Evolutionary conservation across 2,888 invertebrate species (phyloP).

Genomic region (Mactromeris polynyma): DNA sequence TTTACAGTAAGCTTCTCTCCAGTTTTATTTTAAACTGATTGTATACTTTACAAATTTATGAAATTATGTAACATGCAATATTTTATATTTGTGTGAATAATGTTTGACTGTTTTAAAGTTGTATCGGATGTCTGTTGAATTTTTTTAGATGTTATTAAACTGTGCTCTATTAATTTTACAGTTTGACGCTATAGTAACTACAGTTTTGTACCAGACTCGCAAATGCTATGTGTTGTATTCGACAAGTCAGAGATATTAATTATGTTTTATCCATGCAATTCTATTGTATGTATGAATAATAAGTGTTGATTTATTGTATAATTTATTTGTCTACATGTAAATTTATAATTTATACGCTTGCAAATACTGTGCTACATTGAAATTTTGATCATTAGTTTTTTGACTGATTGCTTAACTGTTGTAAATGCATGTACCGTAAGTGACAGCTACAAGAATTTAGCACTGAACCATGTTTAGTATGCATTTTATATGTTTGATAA

Average conservation of each 20-base stretch:
- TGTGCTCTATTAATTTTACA: too few species aligned
- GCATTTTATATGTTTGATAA: neutral
- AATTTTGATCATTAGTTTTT: neutral
- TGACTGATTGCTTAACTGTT: neutral
- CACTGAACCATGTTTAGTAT: neutral
- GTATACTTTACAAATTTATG: neutral
- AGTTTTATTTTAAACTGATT: neutral
- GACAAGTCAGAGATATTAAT: neutral
- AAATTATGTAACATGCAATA: conserved; percentile 9
- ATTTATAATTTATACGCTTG: neutral
- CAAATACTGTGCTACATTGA: neutral
- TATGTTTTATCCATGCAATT: too few species aligned
- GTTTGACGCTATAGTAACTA: too few species aligned
- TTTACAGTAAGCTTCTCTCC: neutral
- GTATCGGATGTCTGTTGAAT: neutral
- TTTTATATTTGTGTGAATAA: neutral
- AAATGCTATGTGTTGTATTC: neutral
- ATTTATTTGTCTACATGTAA: too few species aligned
- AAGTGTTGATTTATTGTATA: too few species aligned
- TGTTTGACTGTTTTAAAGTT: too few species aligned
- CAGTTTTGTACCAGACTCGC: too few species aligned
- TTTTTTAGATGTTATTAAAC: neutral
- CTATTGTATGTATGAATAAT: too few species aligned
- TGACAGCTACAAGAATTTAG: neutral
- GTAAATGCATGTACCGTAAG: neutral